Evolutionary conservation across 2,888 invertebrate species (phyloP), one percentile per base, ranked within the genome.

Genomic region (Halictus quadricinctus): DNA sequence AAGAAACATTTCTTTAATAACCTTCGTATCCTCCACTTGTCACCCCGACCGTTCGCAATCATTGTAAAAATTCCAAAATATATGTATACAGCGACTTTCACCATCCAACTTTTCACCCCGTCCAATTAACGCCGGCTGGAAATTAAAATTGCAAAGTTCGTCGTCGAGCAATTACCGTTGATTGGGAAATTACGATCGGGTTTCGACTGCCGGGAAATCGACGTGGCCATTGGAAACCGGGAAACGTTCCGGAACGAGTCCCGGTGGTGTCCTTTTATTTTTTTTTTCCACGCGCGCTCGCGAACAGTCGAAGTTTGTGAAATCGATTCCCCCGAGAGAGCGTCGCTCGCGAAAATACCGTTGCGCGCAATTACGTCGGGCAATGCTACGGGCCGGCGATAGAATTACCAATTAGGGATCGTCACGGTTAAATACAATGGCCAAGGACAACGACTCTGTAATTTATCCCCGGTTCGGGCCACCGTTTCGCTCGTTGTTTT

Each of bases 351-450:
- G 85, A 78, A 84, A 85, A 72, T 80, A 85, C 77, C 80, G 58
- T 77, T 72, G 80, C 80, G 54, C 70, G 86, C 80, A 85, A 86
- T 86, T 85, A 82, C 86, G 70, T 60, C n/a, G 79, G 58, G 69
- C 81, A 79, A 85, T 84, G 58, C 70, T 72, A 70, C 81, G 76
- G 41, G 43, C 15, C 60, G 74, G 58, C 79, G 85, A 85, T 86
- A 85, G 86, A 83, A 86, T 87, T 82, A 86, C 86, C 92, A 93
- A 93, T 94, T 94, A 92, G 93, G 92, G 92, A 92, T 93, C 91
- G 91, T 90, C 92, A 90, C 91, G 90, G 91, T 91, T 92, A 92
- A 92, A 93, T 91, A 92, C 93, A 92, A 92, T 91, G 90, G 89
- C 90, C 89, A 87, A 89, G 82, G 89, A 91, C 89, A 87, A 90